These are phyloP conservation scores for Euphydryas editha DNA, from an alignment of 2,888 invertebrate genomes.

Conservation along the genomic window DNA sequence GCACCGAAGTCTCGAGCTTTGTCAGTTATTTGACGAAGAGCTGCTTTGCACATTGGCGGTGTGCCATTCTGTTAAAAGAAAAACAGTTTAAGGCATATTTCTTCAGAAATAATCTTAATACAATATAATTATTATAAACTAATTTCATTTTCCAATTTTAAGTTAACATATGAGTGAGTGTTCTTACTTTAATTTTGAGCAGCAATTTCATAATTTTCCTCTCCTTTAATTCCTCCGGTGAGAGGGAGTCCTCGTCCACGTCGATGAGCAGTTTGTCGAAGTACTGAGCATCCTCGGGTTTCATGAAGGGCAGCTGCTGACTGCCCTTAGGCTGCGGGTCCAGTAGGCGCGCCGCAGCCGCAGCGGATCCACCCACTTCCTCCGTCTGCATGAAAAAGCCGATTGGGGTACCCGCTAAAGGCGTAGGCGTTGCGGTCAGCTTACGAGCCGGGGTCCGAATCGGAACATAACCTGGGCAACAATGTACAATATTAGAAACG, in stretches of 20 bases:
- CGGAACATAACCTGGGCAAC: constrained; percentile 92
- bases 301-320: constrained; percentile 97
- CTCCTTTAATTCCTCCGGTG: constrained; percentile 98
- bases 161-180: not conserved
- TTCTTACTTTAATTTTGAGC: constrained; percentile 93
- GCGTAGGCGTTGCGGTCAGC: constrained; percentile 98
- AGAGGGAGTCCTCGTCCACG: constrained; percentile 97
- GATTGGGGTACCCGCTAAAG: constrained; percentile 94
- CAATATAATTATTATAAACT: no score
- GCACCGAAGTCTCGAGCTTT: constrained; percentile 99
- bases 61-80: constrained; percentile 90
- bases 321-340: constrained; percentile 98
- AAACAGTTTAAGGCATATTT: not conserved
- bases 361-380: constrained; percentile 92
- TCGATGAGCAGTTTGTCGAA: constrained; percentile 99
- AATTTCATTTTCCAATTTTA: no score
- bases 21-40: constrained; percentile 98
- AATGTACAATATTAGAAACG: constrained; percentile 55
- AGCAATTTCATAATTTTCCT: constrained; percentile 99
- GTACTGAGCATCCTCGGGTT: constrained; percentile 99
- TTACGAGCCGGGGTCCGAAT: constrained; percentile 98
- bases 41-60: constrained; percentile 99
- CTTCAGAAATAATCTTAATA: no score
- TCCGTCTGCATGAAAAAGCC: constrained; percentile 98
- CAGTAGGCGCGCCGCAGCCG: constrained; percentile 90